Evolutionary conservation across 2,113 vertebrate species (phyloP), one percentile per base, ranked within the genome.

Genomic region (Pontoporia blainvillei): DNA sequence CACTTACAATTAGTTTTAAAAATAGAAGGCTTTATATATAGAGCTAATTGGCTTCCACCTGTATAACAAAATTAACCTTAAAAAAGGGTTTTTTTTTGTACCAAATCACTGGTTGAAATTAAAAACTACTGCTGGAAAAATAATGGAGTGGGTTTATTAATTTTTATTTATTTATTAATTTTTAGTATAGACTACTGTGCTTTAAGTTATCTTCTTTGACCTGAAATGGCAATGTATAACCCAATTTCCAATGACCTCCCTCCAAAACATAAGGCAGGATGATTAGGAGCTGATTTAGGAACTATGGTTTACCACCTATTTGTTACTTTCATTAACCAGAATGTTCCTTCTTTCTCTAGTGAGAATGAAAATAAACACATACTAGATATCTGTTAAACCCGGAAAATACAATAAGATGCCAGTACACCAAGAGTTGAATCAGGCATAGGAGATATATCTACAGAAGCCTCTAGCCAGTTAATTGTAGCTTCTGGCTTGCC

Each of bases 1-100:
- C 13, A 57, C 72, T 79, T 79, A 17, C 92, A 78, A 64, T 72
- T 94, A 39, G 13, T 25, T 72, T 91, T 46, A 14, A 82, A 76
- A 87, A 46, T 3, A 91, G 29, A 11, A 92, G 15, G 4, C 9
- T 92, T 71, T 44, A 64, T 2, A 10, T 59, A 25, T 4, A 57
- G 10, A 31, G 44, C 1, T 84, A 95, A 73, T 15, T 57, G 8
- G 21, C 17, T 66, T 76, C 14, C 36, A 72, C 2, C 18, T 71
- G 46, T 46, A n/a, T 31, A 82, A 44, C 5, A 61, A 94, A 88
- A 69, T 17, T 81, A 79, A 1, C 9, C 2, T 57, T 69, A 57
- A 49, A 85, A 61, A 75, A 18, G 34, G 73, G 36, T 1, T 6
- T 20, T 12, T 64, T 39, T 61, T 91, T 61, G 52, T 75, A 59